Conservation (phyloP, 2,888 invertebrate species). For the Endotricha flammealis region DNA sequence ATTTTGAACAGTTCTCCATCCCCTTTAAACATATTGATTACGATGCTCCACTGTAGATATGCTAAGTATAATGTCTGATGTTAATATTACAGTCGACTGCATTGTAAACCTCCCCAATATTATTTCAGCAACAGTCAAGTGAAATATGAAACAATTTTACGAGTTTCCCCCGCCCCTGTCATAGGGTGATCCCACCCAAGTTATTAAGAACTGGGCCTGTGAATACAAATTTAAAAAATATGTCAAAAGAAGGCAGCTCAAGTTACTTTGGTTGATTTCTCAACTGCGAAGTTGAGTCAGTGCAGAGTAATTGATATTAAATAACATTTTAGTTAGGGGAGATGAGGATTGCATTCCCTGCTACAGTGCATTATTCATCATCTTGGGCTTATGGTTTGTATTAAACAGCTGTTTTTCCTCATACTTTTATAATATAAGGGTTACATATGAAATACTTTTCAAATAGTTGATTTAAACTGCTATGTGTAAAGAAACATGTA, state of each 20-base stretch:
- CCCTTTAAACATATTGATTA: too few relatives aligned
- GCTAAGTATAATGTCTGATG: conserved; percentile 1
- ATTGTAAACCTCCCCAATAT: conserved; percentile 29
- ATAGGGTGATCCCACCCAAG: conserved; percentile 21
- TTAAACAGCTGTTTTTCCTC: conserved; percentile 29
- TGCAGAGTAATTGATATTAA: conserved; percentile 52
- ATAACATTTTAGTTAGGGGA: conserved; percentile 45
- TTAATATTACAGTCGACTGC: conserved; percentile 5
- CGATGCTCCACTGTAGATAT: not conserved
- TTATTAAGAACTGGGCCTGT: conserved; percentile 17
- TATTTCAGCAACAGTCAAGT: conserved; percentile 25
- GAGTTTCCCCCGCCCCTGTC: conserved; percentile 18
- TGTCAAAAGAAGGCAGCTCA: conserved; percentile 19
- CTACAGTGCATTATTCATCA: conserved; percentile 34
- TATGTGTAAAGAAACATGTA: too few relatives aligned
- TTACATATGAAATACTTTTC: too few relatives aligned
- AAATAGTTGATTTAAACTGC: too few relatives aligned
- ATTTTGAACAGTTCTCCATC: too few relatives aligned
- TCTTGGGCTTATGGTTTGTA: not conserved
- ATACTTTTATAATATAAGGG: not conserved
- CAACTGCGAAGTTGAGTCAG: conserved; percentile 17
- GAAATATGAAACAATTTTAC: conserved; percentile 36
- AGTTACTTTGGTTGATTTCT: conserved; percentile 19
- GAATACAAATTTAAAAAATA: conserved; percentile 2
- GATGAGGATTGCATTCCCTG: conserved; percentile 22